Conservation (phyloP, 2,797 vertebrate genomes). For the Ficedula albicollis region DNA sequence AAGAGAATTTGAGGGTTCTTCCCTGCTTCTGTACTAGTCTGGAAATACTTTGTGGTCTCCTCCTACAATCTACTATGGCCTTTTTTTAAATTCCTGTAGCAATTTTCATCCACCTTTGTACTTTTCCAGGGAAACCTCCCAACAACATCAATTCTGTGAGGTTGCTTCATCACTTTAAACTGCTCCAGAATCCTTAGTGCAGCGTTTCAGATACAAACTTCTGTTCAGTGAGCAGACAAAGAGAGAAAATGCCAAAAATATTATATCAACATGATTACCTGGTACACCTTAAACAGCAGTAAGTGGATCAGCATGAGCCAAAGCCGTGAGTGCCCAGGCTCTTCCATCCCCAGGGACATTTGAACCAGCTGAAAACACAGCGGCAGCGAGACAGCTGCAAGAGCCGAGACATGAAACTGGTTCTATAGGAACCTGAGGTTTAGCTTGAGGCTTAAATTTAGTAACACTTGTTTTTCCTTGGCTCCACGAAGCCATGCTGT, state of each 20-base stretch:
- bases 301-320: neutral
- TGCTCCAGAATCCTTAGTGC: neutral
- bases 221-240: neutral
- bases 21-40: neutral
- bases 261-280: neutral
- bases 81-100: neutral
- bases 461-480: conserved; percentile 9
- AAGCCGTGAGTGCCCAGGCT: neutral
- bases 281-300: neutral
- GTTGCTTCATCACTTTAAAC: neutral
- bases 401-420: neutral
- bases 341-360: neutral
- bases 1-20: neutral
- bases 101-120: neutral
- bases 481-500: neutral
- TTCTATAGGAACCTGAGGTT: neutral
- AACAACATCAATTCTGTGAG: neutral
- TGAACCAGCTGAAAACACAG: neutral
- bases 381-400: neutral
- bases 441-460: conserved; percentile 26
- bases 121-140: neutral
- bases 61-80: neutral
- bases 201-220: neutral
- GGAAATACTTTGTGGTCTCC: neutral
- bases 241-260: neutral